Base-by-base conservation (phyloP, 2,888 invertebrate species). In the Pristionchus fissidentatus region DNA sequence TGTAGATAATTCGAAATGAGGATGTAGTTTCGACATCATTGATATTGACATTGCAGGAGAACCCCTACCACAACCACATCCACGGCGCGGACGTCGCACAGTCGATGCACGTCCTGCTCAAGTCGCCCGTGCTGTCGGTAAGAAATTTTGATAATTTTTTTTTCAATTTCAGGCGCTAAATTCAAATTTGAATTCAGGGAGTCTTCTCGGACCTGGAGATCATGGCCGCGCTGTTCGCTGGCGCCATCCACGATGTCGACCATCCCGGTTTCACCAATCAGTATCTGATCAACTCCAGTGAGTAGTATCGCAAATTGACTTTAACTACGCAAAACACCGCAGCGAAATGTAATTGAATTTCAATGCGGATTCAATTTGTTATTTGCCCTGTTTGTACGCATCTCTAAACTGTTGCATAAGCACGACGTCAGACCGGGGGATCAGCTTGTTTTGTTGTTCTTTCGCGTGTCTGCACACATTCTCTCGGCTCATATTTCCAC, bases 191-290 rank as follows among this genome's bases (percentile, higher is more conserved):
- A n/a, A n/a, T 94, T 84, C 93, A 95, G 95, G 97, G 97, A 89
- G 98, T 99, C 85, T 99, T 99, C 94, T 97, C 98, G 83, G 97
- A 97, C 84, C 93, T 99, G 90, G 99, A 99, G 94, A 95, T 97
- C 89, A 95, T 97, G 92, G 96, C 98, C 15, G 98, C 98, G 41
- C 94, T 99, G 85, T 98, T 98, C 93, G 98, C 98, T 82, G 97
- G 98, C 84, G 97, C 98, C 91, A 96, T 99, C 91, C 99, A 99
- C 93, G 99, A 99, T 93, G 98, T 99, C 83, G 98, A 99, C 94
- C 99, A 99, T 94, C 98, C 98, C 80, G 99, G 98, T 90, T 95
- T 98, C 92, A 98, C 98, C 91, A 99, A 99, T 94, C 98, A 99
- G 94, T 99, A 97, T 94, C 95, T 99, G 93, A 96, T 99, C 93